phyloP scores from a whole-genome alignment of 92 coral and sea anemone genomes.

The Phenganax marumi region DNA sequence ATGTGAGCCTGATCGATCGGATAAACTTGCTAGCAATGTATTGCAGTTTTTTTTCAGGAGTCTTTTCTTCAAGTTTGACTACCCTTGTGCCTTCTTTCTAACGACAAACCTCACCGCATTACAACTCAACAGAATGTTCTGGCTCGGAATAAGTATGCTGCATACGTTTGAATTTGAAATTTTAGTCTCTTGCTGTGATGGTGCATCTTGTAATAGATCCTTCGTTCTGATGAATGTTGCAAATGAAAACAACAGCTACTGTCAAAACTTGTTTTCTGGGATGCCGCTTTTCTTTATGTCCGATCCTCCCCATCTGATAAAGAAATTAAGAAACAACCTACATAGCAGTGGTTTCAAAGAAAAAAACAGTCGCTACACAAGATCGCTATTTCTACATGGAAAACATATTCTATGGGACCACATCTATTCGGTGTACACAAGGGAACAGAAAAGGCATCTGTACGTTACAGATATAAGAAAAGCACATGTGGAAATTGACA shows the following conservation, averaged over 20 bases:
- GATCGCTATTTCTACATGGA: slow-evolving; percentile 13
- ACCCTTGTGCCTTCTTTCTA: slow-evolving; percentile 29
- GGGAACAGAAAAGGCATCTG: slow-evolving; percentile 34
- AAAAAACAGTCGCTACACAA: slow-evolving; percentile 26
- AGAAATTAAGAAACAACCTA: slow-evolving; percentile 32
- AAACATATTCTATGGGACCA: slow-evolving; percentile 46
- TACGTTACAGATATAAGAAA: slow-evolving; percentile 32
- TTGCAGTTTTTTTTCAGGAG: background rate
- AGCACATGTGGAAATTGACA: slow-evolving; percentile 45
- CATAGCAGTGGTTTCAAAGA: slow-evolving; percentile 38
- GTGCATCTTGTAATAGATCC: slow-evolving; percentile 41
- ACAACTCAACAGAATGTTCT: slow-evolving; percentile 38
- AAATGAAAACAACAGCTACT: background rate
- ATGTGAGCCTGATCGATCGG: too few relatives aligned
- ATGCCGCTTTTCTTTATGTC: slow-evolving; percentile 37
- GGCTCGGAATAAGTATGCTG: slow-evolving; percentile 35
- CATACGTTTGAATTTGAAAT: slow-evolving; percentile 41
- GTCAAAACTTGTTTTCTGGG: slow-evolving; percentile 21
- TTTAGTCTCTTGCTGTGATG: slow-evolving; percentile 47
- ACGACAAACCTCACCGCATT: slow-evolving; percentile 32
- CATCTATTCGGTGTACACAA: slow-evolving; percentile 21
- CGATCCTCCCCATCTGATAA: slow-evolving; percentile 42
- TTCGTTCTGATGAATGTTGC: slow-evolving; percentile 23
- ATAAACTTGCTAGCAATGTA: too few relatives aligned
- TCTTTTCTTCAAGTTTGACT: slow-evolving; percentile 37